phyloP scores from a whole-genome alignment of 2,797 vertebrate species.

The Heliangelus exortis region DNA sequence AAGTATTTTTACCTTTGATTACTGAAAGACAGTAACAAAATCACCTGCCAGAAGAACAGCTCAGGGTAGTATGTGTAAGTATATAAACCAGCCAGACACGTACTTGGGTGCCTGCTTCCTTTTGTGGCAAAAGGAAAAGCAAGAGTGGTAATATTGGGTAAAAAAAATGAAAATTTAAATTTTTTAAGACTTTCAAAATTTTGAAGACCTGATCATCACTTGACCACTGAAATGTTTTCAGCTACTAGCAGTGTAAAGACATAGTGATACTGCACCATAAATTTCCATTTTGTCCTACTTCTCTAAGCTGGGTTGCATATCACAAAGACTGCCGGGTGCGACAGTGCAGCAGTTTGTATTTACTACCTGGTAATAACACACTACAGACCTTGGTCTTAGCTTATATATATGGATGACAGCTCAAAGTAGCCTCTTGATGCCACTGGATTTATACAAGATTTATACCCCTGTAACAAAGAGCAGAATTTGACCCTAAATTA shows the following conservation, averaged over 20 bases:
- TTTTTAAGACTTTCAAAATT: neutral
- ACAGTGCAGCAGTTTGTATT: neutral
- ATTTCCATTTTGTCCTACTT: neutral
- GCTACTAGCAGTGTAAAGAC: neutral
- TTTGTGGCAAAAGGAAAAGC: neutral
- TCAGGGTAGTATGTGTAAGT: neutral
- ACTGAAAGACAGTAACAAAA: neutral
- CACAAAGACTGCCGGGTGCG: neutral
- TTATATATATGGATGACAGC: conserved; percentile 28
- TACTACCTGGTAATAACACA: neutral
- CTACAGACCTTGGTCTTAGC: neutral
- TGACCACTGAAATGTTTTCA: neutral
- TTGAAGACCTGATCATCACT: neutral
- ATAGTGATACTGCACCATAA: neutral
- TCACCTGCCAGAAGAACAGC: neutral
- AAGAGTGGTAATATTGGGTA: neutral
- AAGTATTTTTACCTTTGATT: neutral
- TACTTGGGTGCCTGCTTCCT: neutral
- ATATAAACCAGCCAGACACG: neutral
- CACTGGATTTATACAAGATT: neutral
- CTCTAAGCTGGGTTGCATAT: neutral
- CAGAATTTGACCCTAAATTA: conserved; percentile 38
- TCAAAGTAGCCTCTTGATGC: neutral
- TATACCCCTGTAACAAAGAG: neutral
- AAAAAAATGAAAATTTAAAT: neutral